Base-by-base conservation (phyloP, 2,797 vertebrate species). In the Platyrinchus mystaceus region DNA sequence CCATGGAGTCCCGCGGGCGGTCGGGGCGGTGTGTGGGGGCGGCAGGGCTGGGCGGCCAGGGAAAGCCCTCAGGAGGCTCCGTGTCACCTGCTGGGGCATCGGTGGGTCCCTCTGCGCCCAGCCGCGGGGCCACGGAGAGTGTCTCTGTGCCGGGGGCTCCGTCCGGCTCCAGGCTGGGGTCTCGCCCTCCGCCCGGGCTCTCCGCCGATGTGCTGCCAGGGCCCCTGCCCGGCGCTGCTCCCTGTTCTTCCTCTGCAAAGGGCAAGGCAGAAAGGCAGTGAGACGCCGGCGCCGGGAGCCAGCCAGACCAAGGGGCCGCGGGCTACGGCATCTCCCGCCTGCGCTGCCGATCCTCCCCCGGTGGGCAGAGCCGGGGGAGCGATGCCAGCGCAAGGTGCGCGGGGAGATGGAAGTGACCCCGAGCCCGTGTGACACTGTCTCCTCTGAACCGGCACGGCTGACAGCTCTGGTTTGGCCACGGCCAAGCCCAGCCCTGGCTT, bases 171-270 rank as follows among this genome's bases (percentile, higher is more conserved):
- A 0, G 80, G 41, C 67, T 4, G 86, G 6, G 37, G 24, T 58
- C 53, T 82, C 6, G 85, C 79, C 39, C 67, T 87, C 58, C 7
- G 0, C 67, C 95, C 22, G 7, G 87, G 71, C 69, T 85, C 78
- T 75, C 92, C 13, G 9, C 50, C 10, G 52, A 76, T 9, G 87
- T 14, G 82, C 78, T 71, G 83, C 52, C 62, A 5, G 67, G 70
- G 86, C 95, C 89, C 84, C n/a, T 22, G 90, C 93, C 95, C 46
- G 5, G 16, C 1, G 46, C 83, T 32, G 89, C 71, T 68, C 79
- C 95, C 37, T 8, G 28, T 2, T 94, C 83, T 63, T 94, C 89
- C 80, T 89, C 97, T 97, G 96, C 85, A 94, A 97, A 91, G 93
- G 69, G 89, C 47, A 92, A 92, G 68, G 84, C 41, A 87, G 60